Evolutionary conservation across 2,888 invertebrate genomes (phyloP).

Genomic region (Aphrophora alni): DNA sequence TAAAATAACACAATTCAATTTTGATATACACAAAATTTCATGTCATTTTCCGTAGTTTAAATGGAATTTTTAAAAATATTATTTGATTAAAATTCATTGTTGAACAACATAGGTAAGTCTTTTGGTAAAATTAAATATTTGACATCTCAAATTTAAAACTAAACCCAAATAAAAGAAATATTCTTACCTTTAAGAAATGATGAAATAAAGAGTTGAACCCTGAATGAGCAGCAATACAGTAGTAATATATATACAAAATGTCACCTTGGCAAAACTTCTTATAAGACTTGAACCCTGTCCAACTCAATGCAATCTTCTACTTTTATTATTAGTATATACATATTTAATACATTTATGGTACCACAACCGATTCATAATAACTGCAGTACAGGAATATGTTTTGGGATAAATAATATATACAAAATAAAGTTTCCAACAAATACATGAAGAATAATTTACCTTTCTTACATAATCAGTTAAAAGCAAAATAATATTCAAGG

Average conservation of each 20-base stretch:
- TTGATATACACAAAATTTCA: too few relatives aligned
- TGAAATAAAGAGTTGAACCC: neutral
- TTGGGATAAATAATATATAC: neutral
- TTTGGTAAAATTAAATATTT: neutral
- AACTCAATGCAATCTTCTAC: neutral
- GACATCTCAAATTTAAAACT: neutral
- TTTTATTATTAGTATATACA: neutral
- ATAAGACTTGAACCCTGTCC: conserved; percentile 9
- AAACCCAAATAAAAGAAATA: neutral
- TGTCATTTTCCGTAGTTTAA: too few relatives aligned
- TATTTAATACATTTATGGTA: neutral
- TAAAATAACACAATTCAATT: too few relatives aligned
- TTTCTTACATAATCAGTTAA: too few relatives aligned
- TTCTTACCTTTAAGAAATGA: neutral
- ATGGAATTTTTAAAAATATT: too few relatives aligned
- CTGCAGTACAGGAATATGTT: neutral
- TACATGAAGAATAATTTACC: too few relatives aligned
- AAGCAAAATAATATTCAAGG: too few relatives aligned
- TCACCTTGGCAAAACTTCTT: conserved; percentile 1
- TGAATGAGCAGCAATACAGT: neutral
- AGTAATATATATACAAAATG: conserved; percentile 6
- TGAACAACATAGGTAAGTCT: too few relatives aligned
- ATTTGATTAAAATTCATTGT: too few relatives aligned
- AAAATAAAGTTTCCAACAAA: neutral
- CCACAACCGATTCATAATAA: neutral